Conservation (phyloP, 2,888 invertebrate species). For the Gymnosoma rotundatum region DNA sequence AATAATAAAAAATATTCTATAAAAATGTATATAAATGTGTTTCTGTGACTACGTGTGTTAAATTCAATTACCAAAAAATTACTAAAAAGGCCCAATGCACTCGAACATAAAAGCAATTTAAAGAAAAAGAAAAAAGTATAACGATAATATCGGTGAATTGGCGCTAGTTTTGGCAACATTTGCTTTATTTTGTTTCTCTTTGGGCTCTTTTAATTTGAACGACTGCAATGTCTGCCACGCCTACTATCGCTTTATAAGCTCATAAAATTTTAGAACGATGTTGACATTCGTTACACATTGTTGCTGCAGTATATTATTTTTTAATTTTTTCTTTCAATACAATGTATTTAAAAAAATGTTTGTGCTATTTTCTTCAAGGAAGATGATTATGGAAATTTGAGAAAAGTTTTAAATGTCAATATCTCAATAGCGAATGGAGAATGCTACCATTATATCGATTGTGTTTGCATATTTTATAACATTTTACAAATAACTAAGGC, state of each 20-base stretch:
- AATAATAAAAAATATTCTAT: slow-evolving; percentile 39
- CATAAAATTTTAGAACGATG: slow-evolving; percentile 66
- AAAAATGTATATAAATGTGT: background rate
- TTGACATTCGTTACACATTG: slow-evolving; percentile 53
- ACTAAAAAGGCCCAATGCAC: background rate
- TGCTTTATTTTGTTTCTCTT: slow-evolving; percentile 14
- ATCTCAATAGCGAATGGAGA: slow-evolving; percentile 43
- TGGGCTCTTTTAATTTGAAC: slow-evolving; percentile 23
- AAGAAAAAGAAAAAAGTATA: slow-evolving; percentile 9
- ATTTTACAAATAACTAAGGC: slow-evolving; percentile 24
- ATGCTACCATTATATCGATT: slow-evolving; percentile 45
- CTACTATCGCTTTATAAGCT: slow-evolving; percentile 65
- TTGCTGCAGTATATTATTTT: slow-evolving; percentile 19
- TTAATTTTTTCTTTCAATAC: background rate
- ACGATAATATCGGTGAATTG: slow-evolving; percentile 57
- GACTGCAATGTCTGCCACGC: slow-evolving; percentile 65
- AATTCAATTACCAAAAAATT: slow-evolving; percentile 19
- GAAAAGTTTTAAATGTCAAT: slow-evolving; percentile 55
- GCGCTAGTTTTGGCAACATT: slow-evolving; percentile 58
- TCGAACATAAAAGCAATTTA: slow-evolving; percentile 18
- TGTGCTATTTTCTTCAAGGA: background rate
- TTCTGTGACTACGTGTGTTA: background rate
- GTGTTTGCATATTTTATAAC: slow-evolving; percentile 4
- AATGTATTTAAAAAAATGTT: slow-evolving; percentile 8
- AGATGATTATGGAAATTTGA: background rate